Evolutionary conservation across 2,888 invertebrate genomes (phyloP), one percentile per base, ranked within the genome.

Genomic region (Nephrotoma guestfalica): DNA sequence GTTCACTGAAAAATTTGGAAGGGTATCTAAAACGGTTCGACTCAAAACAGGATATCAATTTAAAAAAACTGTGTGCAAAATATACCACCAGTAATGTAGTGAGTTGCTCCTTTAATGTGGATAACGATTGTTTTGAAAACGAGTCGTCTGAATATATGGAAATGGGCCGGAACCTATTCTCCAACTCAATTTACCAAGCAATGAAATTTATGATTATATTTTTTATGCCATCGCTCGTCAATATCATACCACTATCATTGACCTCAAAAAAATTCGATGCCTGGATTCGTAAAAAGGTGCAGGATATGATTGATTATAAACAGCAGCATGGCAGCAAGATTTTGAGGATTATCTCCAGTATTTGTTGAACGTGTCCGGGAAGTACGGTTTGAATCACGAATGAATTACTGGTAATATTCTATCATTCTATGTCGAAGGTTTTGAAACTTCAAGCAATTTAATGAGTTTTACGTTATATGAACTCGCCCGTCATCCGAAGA

Each of bases 401-500:
- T 92, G 93, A 86, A 90, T 93, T 43, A 92, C 92, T 0, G 93
- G 93, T 0, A 93, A 94, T 87, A 92, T 93, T 0, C 92, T 93
- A 89, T 88, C 93, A n/a, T 94, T 94, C 89, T 93, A 93, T 91
- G 90, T 93, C 11, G 94, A 93, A 18, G 94, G 94, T 0, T 94
- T 93, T 88, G 94, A 94, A 89, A 94, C 94, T 0, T 93, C 93
- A 0, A 93, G 94, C 0, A 92, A 93, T 0, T 92, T 93, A 0
- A 91, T 94, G 0, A 92, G 93, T 88, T 93, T 93, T 87, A 92
- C 92, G 0, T 91, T 93, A 0, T 93, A 93, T 88, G 92, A 93
- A 9, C 43, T 94, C 86, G 93, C 94, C 0, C 88, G 91, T 6
- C 92, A 93, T 88, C 93, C 92, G 43, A 89, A 91, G 0, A 90